Evolutionary conservation across 2,113 vertebrate species (phyloP).

Genomic region (Fulmarus glacialis): DNA sequence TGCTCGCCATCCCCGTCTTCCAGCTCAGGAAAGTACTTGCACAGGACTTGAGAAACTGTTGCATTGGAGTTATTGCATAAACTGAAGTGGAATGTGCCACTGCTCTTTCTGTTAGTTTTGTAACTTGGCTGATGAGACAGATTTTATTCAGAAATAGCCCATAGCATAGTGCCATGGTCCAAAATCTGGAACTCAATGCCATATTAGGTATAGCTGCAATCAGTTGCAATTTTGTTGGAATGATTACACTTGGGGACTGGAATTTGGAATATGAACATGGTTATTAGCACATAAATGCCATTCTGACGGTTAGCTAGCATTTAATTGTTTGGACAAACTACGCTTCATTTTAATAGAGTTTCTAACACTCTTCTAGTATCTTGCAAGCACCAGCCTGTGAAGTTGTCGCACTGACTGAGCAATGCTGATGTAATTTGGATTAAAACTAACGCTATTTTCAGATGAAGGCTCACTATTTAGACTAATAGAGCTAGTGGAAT

Average conservation of each 20-base stretch:
- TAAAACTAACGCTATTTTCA: background rate
- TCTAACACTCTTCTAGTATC: background rate
- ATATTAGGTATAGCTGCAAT: conserved; percentile 57
- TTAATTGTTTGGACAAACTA: background rate
- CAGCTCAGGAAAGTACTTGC: background rate
- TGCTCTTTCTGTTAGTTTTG: background rate
- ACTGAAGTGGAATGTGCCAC: background rate
- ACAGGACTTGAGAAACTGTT: background rate
- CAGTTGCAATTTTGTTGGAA: background rate
- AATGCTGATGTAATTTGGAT: background rate
- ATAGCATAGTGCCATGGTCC: background rate
- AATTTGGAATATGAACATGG: background rate
- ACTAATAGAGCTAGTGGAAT: background rate
- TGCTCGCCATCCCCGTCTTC: too few species aligned
- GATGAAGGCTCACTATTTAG: background rate
- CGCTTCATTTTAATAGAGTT: background rate
- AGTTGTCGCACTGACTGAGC: background rate
- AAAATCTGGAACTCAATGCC: conserved; percentile 22
- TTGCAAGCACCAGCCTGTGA: background rate
- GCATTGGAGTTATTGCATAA: background rate
- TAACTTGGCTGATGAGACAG: background rate
- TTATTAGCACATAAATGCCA: background rate
- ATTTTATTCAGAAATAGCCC: conserved; percentile 45
- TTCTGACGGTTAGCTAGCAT: background rate
- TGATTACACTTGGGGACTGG: conserved; percentile 6